Evolutionary conservation across 1,140 invertebrate species (phyloP).

Genomic region (Lerema accius): DNA sequence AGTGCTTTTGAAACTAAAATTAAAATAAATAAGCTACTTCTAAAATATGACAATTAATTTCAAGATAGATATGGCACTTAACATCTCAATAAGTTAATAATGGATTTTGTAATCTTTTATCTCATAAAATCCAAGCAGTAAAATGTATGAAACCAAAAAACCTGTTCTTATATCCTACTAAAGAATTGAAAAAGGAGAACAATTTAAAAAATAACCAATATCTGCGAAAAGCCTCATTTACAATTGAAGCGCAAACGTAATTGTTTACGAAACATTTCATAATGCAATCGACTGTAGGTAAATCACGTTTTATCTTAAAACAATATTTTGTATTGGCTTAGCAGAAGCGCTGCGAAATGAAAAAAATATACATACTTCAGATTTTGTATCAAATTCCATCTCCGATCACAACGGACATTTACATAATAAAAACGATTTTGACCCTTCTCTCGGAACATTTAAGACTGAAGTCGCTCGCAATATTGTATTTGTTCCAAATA

Average conservation of each 20-base stretch:
- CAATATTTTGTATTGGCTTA: conserved; percentile 53
- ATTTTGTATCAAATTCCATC: conserved; percentile 39
- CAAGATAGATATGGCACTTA: too few relatives aligned
- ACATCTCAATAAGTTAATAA: too few relatives aligned
- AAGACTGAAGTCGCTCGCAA: conserved; percentile 26
- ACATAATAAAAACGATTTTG: conserved; percentile 34
- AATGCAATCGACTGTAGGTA: conserved; percentile 49
- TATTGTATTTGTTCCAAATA: conserved; percentile 32
- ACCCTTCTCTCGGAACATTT: conserved; percentile 24
- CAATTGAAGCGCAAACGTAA: conserved; percentile 28
- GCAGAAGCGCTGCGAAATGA: conserved; percentile 44
- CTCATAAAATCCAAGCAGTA: too few relatives aligned
- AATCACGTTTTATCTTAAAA: conserved; percentile 57
- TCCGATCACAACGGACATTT: conserved; percentile 28
- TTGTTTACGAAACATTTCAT: conserved; percentile 44
- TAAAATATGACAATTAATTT: too few relatives aligned
- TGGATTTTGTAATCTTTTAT: too few relatives aligned
- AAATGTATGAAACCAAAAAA: too few relatives aligned
- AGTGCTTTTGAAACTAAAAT: too few relatives aligned
- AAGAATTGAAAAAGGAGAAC: not conserved
- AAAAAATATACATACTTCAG: conserved; percentile 44
- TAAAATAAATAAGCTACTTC: too few relatives aligned
- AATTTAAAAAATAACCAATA: conserved; percentile 8
- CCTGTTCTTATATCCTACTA: too few relatives aligned
- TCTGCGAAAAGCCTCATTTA: conserved; percentile 6